Percentiles rank a stretch among this genome's conserved stretches.
These are phyloP conservation scores for Hipparchia sbordonii DNA, from an alignment of 2,888 invertebrate species.

Conservation along the genomic window DNA sequence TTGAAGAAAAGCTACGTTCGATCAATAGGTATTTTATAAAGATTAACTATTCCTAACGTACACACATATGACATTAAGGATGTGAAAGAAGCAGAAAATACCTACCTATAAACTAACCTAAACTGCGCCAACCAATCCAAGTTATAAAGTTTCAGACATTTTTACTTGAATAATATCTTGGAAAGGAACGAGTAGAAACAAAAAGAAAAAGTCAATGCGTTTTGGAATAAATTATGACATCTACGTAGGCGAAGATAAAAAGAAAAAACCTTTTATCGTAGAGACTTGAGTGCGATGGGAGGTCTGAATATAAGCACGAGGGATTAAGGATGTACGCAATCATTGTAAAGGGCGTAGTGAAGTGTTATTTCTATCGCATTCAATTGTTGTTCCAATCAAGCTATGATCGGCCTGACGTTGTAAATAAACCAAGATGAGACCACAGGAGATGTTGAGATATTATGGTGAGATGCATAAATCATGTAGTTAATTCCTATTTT, in stretches of 20 bases:
- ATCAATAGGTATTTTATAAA: no score
- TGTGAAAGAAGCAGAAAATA: no score
- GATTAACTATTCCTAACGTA: neutral
- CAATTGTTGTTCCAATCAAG: constrained; percentile 14
- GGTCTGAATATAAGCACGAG: neutral
- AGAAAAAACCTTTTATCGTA: neutral
- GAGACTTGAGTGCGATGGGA: neutral
- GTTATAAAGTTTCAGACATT: neutral
- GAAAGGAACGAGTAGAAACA: neutral
- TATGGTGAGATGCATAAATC: neutral
- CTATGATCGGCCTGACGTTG: neutral
- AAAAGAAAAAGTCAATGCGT: neutral
- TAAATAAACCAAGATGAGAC: constrained; percentile 1
- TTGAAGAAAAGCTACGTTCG: no score
- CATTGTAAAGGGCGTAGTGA: constrained; percentile 3
- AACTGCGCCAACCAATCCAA: neutral
- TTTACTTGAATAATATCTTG: neutral
- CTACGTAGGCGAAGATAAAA: constrained; percentile 6
- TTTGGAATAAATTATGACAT: constrained; percentile 1
- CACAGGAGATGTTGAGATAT: constrained; percentile 1
- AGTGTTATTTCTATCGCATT: constrained; percentile 16
- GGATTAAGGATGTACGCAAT: neutral
- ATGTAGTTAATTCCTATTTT: neutral
- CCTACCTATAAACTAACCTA: neutral
- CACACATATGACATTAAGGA: no score